phyloP scores from a whole-genome alignment of 2,888 invertebrate species.

The Venusia cambrica region DNA sequence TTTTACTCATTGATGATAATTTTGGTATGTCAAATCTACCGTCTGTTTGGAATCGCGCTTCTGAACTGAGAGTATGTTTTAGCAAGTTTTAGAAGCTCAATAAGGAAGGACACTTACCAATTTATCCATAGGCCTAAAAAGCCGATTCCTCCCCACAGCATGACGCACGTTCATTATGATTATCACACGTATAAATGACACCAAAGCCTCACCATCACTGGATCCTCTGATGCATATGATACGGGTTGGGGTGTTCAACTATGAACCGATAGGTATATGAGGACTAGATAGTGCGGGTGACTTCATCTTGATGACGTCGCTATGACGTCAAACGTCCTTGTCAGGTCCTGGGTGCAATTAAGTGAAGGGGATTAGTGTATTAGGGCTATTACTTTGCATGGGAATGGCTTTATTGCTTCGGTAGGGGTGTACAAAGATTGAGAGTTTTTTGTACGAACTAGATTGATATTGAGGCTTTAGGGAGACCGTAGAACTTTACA shows the following conservation, averaged over 20 bases:
- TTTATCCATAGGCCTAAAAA: conserved; percentile 49
- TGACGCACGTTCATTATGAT: conserved; percentile 62
- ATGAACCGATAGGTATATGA: conserved; percentile 51
- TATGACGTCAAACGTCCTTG: conserved; percentile 76
- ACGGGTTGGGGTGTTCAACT: conserved; percentile 39
- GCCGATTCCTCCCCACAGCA: conserved; percentile 51
- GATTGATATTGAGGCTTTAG: too few relatives aligned
- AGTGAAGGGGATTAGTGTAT: conserved; percentile 29
- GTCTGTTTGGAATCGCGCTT: too few relatives aligned
- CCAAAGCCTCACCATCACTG: conserved; percentile 47
- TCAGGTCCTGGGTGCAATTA: conserved; percentile 46
- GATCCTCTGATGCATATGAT: conserved; percentile 49
- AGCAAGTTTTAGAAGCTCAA: too few relatives aligned
- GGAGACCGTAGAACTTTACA: too few relatives aligned
- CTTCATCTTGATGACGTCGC: conserved; percentile 45
- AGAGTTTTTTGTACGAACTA: too few relatives aligned
- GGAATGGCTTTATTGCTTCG: conserved; percentile 24
- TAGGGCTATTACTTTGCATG: conserved; percentile 22
- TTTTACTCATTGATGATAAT: too few relatives aligned
- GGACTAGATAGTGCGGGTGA: conserved; percentile 47
- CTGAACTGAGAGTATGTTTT: too few relatives aligned
- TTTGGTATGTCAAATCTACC: too few relatives aligned
- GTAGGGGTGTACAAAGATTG: too few relatives aligned
- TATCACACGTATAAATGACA: conserved; percentile 54
- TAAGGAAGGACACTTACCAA: conserved; percentile 47